phyloP scores from a whole-genome alignment of 2,797 vertebrate species.

The Acipenser transmontanus region DNA sequence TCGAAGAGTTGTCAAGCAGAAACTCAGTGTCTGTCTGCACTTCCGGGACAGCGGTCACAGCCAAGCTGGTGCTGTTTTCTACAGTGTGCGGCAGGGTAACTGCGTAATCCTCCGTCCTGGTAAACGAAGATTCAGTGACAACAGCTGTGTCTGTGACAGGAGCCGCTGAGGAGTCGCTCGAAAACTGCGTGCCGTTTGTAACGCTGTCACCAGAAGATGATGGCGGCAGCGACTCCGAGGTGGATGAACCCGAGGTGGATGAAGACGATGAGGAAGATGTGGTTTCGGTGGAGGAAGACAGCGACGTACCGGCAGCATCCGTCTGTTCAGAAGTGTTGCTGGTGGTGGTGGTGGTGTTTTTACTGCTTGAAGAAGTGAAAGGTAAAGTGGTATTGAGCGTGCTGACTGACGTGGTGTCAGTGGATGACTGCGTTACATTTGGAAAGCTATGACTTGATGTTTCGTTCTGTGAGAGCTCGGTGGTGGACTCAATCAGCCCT shows the following conservation, averaged over 20 bases:
- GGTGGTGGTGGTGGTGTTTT: too few relatives aligned
- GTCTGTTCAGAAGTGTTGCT: neutral
- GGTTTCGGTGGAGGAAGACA: neutral
- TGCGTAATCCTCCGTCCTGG: slow-evolving; percentile 32
- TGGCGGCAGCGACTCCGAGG: slow-evolving; percentile 36
- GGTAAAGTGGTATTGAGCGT: neutral
- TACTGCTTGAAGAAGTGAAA: neutral
- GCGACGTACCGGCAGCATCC: neutral
- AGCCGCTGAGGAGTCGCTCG: slow-evolving; percentile 23
- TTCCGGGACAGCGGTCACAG: slow-evolving; percentile 37
- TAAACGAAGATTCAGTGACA: slow-evolving; percentile 37
- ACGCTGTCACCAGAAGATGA: slow-evolving; percentile 29
- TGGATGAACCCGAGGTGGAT: slow-evolving; percentile 16
- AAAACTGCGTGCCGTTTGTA: slow-evolving; percentile 22
- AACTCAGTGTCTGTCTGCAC: slow-evolving; percentile 32
- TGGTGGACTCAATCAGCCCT: slow-evolving; percentile 3
- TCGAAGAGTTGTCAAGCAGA: slow-evolving; percentile 27
- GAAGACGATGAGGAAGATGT: slow-evolving; percentile 22
- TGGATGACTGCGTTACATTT: neutral
- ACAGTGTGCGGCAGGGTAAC: slow-evolving; percentile 32
- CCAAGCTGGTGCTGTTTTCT: slow-evolving; percentile 25
- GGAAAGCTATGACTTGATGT: slow-evolving; percentile 22
- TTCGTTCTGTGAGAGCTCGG: slow-evolving; percentile 28
- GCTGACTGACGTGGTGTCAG: neutral
- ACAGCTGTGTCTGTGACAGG: slow-evolving; percentile 15